These are phyloP conservation scores for Chelonia mydas DNA, from an alignment of 2,797 vertebrate genomes.

Conservation along the genomic window DNA sequence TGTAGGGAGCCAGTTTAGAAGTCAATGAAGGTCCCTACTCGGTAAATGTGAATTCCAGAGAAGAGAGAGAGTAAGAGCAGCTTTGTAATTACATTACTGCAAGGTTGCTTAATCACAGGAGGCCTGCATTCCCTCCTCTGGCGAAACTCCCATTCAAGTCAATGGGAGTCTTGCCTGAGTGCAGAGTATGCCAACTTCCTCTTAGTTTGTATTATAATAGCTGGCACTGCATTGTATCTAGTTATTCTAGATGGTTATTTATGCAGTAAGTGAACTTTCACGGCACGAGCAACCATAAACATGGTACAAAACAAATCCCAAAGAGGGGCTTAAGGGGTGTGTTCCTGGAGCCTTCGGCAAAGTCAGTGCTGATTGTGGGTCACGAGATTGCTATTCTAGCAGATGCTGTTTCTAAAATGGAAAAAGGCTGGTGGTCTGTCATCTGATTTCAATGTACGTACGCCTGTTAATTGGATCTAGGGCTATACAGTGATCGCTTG, in stretches of 20 bases:
- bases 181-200: background rate
- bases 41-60: background rate
- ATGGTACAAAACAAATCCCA: background rate
- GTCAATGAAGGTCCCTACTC: background rate
- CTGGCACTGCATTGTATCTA: background rate
- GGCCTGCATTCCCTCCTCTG: background rate
- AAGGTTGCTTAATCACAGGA: background rate
- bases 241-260: background rate
- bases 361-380: background rate
- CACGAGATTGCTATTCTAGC: background rate
- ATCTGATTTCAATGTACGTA: background rate
- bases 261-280: background rate
- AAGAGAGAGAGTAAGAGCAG: background rate
- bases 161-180: background rate
- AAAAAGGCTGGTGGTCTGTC: background rate
- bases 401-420: background rate
- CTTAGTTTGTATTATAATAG: background rate
- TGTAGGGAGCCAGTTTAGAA: background rate
- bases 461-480: background rate
- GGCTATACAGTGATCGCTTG: background rate
- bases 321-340: background rate
- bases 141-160: background rate
- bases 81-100: background rate
- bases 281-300: background rate
- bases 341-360: background rate